phyloP scores from a whole-genome alignment of 2,888 invertebrate species.

The Panopea generosa region DNA sequence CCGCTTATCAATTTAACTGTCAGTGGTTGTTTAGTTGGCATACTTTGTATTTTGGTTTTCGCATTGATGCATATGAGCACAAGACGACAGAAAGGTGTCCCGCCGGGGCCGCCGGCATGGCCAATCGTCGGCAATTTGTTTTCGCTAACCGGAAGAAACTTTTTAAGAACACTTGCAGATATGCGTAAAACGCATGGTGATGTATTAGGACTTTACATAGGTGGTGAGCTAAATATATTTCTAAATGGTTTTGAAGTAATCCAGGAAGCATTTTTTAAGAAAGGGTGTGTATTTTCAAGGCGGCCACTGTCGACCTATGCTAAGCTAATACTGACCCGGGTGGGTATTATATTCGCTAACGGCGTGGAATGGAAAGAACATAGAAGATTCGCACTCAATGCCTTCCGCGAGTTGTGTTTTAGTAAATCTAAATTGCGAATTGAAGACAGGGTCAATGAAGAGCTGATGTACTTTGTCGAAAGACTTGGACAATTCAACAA shows the following conservation, averaged over 20 bases:
- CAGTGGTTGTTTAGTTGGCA: too few species aligned
- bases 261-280: conserved; percentile 20
- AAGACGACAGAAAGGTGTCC: not conserved
- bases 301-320: conserved; percentile 12
- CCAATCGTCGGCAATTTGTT: conserved; percentile 31
- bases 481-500: not conserved
- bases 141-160: conserved; percentile 9
- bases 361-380: not conserved
- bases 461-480: not conserved
- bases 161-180: conserved; percentile 3
- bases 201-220: conserved; percentile 26
- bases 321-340: not conserved
- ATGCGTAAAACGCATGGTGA: conserved; percentile 31
- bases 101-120: not conserved
- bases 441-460: not conserved
- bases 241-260: conserved; percentile 27
- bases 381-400: not conserved
- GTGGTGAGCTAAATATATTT: conserved; percentile 12
- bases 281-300: conserved; percentile 24
- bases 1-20: too few species aligned
- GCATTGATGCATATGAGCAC: too few species aligned
- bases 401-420: not conserved
- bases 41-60: too few species aligned
- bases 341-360: not conserved
- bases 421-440: not conserved